A percentile compares a stretch with the other conserved stretches of the same genome.
Evolutionary conservation across 1,140 invertebrate species (phyloP).

Genomic region (Halictus rubicundus): DNA sequence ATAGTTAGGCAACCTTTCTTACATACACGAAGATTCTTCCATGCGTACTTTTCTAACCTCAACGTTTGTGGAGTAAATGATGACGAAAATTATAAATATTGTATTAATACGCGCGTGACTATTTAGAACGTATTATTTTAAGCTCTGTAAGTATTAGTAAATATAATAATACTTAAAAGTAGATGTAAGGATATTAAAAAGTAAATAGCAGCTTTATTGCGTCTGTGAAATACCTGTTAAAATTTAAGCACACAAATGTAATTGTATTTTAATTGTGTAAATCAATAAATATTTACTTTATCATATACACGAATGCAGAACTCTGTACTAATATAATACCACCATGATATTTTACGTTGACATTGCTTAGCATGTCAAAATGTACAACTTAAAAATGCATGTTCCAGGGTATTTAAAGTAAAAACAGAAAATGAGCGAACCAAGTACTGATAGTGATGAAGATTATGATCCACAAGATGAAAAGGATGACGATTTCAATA

Average conservation of each 20-base stretch:
- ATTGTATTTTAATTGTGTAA: not conserved
- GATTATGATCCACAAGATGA: conserved; percentile 31
- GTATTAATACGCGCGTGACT: no score
- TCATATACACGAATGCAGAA: not conserved
- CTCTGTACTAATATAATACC: not conserved
- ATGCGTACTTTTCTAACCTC: conserved; percentile 1
- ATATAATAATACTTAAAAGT: not conserved
- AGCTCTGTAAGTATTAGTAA: not conserved
- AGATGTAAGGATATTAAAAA: not conserved
- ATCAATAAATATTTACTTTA: not conserved
- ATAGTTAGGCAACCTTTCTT: not conserved
- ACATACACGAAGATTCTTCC: not conserved
- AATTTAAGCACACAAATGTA: not conserved
- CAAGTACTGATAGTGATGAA: conserved; percentile 56
- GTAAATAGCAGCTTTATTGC: not conserved
- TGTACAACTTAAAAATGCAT: not conserved
- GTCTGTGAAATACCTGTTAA: not conserved
- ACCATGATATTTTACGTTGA: not conserved
- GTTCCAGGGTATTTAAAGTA: not conserved
- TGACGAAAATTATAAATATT: not conserved
- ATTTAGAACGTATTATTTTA: not conserved
- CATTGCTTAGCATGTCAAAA: not conserved
- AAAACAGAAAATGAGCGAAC: conserved; percentile 36
- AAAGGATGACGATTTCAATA: conserved; percentile 66
- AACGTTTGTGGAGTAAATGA: not conserved